Evolutionary conservation across 2,888 invertebrate genomes (phyloP).

Genomic region (Mamestra brassicae): DNA sequence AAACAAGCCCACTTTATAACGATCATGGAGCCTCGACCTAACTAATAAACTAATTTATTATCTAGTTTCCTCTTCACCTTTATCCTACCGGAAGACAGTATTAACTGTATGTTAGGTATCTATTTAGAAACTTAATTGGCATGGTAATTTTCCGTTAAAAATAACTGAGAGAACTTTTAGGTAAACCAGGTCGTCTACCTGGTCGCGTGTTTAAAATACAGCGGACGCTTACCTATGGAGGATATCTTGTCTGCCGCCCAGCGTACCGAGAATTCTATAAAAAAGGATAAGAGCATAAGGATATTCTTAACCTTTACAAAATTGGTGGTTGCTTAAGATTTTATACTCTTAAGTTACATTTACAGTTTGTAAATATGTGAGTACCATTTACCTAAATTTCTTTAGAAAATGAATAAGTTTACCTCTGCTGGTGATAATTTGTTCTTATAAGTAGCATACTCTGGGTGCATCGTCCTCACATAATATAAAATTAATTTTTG

Average conservation of each 20-base stretch:
- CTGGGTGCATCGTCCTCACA: too few relatives aligned
- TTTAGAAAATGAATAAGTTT: too few relatives aligned
- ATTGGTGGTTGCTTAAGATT: not conserved
- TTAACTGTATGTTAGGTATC: constrained; percentile 9
- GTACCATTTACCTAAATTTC: too few relatives aligned
- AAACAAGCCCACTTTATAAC: constrained; percentile 66
- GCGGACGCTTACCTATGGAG: not conserved
- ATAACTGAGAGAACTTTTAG: too few relatives aligned
- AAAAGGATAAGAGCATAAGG: constrained; percentile 1
- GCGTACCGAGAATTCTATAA: not conserved
- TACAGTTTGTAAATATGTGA: too few relatives aligned
- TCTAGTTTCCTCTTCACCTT: constrained; percentile 49
- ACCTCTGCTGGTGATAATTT: too few relatives aligned
- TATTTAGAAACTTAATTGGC: not conserved
- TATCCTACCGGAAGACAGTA: constrained; percentile 15
- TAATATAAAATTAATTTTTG: too few relatives aligned
- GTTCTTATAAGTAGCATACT: too few relatives aligned
- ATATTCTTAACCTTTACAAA: constrained; percentile 3
- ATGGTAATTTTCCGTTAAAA: too few relatives aligned
- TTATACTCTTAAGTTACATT: too few relatives aligned
- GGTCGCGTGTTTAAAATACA: constrained; percentile 13
- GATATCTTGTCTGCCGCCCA: not conserved
- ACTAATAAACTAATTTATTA: constrained; percentile 65
- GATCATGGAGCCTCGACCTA: constrained; percentile 63
- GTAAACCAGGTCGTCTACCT: not conserved